phyloP scores from a whole-genome alignment of 2,888 invertebrate species.

The Eupeodes latifasciatus region DNA sequence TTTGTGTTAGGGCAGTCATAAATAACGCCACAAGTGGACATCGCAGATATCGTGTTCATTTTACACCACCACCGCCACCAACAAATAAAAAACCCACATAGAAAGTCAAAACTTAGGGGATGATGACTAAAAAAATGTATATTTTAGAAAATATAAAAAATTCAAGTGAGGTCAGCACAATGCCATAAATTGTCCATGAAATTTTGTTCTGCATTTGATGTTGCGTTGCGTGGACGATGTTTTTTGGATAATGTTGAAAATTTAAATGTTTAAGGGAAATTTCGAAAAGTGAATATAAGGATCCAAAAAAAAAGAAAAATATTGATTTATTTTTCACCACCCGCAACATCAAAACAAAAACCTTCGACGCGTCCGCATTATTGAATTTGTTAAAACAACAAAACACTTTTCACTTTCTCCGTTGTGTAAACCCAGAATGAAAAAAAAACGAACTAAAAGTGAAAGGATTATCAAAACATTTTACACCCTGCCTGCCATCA shows the following conservation, averaged over 20 bases:
- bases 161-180: conserved; percentile 71
- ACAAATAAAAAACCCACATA: not conserved
- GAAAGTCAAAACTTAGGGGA: conserved; percentile 13
- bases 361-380: not conserved
- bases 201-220: conserved; percentile 57
- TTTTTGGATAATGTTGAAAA: not conserved
- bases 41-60: conserved; percentile 27
- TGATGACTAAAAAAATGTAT: conserved; percentile 8
- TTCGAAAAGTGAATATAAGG: too few species aligned
- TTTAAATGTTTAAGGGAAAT: conserved; percentile 33
- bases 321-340: conserved; percentile 52
- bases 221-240: not conserved
- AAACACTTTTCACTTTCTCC: conserved; percentile 52
- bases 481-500: conserved; percentile 29
- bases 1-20: conserved; percentile 57
- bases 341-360: not conserved
- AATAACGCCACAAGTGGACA: conserved; percentile 55
- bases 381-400: conserved; percentile 36
- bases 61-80: not conserved
- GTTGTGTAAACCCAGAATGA: too few species aligned
- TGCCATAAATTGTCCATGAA: conserved; percentile 55
- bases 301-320: not conserved
- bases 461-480: conserved; percentile 66
- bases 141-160: conserved; percentile 25
- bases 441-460: not conserved